Percentiles rank a stretch among this genome's conserved stretches.
Conservation (phyloP, 2,113 vertebrate genomes). For the Polypterus senegalus region DNA sequence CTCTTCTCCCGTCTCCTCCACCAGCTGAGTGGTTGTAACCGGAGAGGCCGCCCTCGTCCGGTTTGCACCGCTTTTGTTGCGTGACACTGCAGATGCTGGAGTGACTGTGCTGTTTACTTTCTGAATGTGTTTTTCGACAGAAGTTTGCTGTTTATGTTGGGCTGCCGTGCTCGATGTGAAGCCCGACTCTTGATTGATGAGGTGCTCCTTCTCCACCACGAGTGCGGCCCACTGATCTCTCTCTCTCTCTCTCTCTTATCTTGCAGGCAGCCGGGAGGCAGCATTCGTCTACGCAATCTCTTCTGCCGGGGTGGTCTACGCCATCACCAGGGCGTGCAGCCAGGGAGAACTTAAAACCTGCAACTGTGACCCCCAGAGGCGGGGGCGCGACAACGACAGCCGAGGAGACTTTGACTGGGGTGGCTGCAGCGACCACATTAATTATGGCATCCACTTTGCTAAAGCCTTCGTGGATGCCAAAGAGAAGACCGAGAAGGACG, state of each 20-base stretch:
- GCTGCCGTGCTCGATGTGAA: too few species aligned
- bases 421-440: slow-evolving; percentile 93
- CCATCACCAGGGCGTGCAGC: slow-evolving; percentile 87
- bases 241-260: neutral
- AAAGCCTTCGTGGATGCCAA: slow-evolving; percentile 92
- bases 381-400: slow-evolving; percentile 65
- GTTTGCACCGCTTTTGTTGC: too few species aligned
- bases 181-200: too few species aligned
- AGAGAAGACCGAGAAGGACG: slow-evolving; percentile 85
- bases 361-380: slow-evolving; percentile 81
- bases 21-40: too few species aligned
- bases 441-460: slow-evolving; percentile 87
- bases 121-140: too few species aligned
- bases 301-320: slow-evolving; percentile 87
- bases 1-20: too few species aligned
- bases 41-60: too few species aligned
- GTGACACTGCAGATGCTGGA: too few species aligned
- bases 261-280: slow-evolving; percentile 82
- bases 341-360: slow-evolving; percentile 87
- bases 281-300: slow-evolving; percentile 95
- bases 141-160: too few species aligned
- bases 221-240: neutral
- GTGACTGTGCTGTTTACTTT: too few species aligned
- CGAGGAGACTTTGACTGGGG: slow-evolving; percentile 93
- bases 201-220: neutral